Base-by-base conservation (phyloP, 2,888 invertebrate species). In the Amphipyra tragopoginis region DNA sequence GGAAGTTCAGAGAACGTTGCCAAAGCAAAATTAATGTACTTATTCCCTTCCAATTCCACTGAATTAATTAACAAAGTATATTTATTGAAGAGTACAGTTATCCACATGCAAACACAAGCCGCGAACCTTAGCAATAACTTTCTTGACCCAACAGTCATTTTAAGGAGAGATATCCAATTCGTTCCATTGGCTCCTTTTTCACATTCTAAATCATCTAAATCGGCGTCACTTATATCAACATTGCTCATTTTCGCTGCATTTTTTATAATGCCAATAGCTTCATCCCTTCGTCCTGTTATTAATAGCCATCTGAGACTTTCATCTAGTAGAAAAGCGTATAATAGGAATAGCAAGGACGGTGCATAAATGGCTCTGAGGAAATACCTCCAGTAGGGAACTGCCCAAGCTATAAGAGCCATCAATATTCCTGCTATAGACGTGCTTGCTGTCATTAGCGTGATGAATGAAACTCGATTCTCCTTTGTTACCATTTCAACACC, bases 261-360 rank as follows among this genome's bases (percentile, higher is more conserved):
- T 14, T 90, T 88, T 42, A 96, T 86, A 9, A 96, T 95, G 13
- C 82, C 84, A 62, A 95, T 95, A 0, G 96, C 97, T 75, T 96
- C 93, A 11, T 96, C 94, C 63, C 95, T 93, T 68, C 95, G 93
- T 11, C 96, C 96, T 80, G 96, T 96, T 39, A 96, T 96, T 33
- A 97, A 85, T 39, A 97, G 90, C 97, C 97, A 97, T 75, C 97
- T 92, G 7, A 96, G 93, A 55, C 96, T 96, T 88, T 97, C 96
- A 5, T 97, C 96, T 52, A 96, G 86, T 8, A 96, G 77, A 94
- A 96, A 96, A 63, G 96, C 93, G 77, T 96, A 96, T 11, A 95
- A 85, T 48, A 97, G 80, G 57, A 97, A 95, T 0, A 97, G 81
- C 26, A 97, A 81, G 0, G 96, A 95, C 0, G 97, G 97, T 0